phyloP scores from a whole-genome alignment of 2,888 invertebrate species.

The Serripes groenlandicus region DNA sequence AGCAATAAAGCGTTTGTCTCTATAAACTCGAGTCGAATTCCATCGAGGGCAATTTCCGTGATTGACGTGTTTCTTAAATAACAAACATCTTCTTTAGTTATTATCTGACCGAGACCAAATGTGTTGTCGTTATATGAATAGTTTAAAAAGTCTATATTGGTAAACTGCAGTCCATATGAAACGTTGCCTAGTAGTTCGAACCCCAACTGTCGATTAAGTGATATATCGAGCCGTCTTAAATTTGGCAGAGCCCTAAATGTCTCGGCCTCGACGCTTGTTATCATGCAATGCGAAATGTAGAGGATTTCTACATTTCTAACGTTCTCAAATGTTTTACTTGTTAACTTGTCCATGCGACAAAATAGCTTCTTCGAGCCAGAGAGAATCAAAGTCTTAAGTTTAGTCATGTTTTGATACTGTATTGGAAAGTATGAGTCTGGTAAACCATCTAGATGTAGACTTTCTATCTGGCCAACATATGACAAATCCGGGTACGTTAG shows the following conservation, averaged over 20 bases:
- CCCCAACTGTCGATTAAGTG: conserved; percentile 37
- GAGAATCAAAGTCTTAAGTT: no score
- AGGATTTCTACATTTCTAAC: no score
- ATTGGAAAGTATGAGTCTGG: no score
- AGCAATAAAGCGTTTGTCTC: conserved; percentile 28
- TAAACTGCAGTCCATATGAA: conserved; percentile 45
- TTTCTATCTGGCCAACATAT: no score
- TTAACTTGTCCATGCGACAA: no score
- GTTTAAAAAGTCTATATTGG: conserved; percentile 33
- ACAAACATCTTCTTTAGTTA: conserved; percentile 37
- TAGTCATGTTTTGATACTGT: no score
- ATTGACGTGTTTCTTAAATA: conserved; percentile 43
- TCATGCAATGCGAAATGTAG: no score
- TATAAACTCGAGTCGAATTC: conserved; percentile 24
- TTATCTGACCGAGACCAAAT: conserved; percentile 29
- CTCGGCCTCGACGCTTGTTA: no score
- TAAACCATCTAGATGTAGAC: no score
- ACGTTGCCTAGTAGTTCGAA: conserved; percentile 27
- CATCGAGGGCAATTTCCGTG: conserved; percentile 26
- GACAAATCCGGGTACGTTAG: no score
- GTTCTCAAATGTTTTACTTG: no score
- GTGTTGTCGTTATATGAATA: conserved; percentile 33
- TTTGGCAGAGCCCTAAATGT: conserved; percentile 21
- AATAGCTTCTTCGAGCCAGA: no score
- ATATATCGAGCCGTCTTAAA: conserved; percentile 31